Evolutionary conservation across 2,888 invertebrate genomes (phyloP), one percentile per base, ranked within the genome.

Genomic region (Brassicogethes aeneus): DNA sequence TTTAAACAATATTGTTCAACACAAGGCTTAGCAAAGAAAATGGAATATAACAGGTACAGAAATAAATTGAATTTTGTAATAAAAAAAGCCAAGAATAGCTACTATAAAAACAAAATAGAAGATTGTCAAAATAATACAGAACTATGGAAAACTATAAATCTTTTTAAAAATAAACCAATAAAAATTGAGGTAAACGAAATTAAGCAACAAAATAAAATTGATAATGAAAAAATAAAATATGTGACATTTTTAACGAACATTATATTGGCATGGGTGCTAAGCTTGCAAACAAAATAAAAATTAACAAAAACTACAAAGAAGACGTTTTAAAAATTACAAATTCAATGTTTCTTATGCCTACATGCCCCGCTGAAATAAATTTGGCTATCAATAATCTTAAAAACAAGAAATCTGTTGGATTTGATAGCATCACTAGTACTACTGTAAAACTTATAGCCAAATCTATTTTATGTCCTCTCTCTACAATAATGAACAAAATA

Each of bases 211-310:
- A 23, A 23, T 10, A 23, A 10, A 23, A 23, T 23, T 23, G 23
- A 7, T 23, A 23, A 23, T 7, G 10, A 5, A 23, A 10, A 23
- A 23, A 7, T 7, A 5, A 35, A 35, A 14, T 35, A 15, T 35
- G 14, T 5, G 15, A 35, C 5, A 14, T 35, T 35, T 14, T 35
- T 15, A 35, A 35, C 12, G 16, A 43, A 43, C 36, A 33, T n/a
- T n/a, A n/a, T n/a, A n/a, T n/a, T n/a, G n/a, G n/a, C n/a, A 15
- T 15, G n/a, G 14, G 16, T 14, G 23, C 10, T 7, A 23, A 23
- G 10, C 10, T 23, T 7, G 23, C 23, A 23, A 23, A 23, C 7
- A 23, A 23, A 10, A 23, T 23, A 7, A 23, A 23, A 23, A 23
- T n/a, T n/a, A n/a, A n/a, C n/a, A n/a, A n/a, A n/a, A n/a, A n/a